Percentiles rank a stretch among this genome's conserved stretches.
These are phyloP conservation scores for Calyptommatus sinebrachiatus DNA, from an alignment of 2,113 vertebrate genomes.

Conservation along the genomic window DNA sequence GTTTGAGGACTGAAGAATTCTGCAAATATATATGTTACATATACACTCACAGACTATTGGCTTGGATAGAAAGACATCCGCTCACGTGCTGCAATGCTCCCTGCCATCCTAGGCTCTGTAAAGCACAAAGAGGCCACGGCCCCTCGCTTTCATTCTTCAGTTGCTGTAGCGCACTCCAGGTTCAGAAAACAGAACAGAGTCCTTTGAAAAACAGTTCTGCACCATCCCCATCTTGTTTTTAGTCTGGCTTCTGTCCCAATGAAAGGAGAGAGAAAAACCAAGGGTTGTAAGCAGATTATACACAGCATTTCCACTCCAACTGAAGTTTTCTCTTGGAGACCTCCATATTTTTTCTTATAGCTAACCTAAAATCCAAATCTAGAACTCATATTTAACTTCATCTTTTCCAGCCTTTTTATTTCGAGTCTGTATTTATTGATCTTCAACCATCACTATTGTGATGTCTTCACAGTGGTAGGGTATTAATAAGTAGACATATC, in stretches of 20 bases:
- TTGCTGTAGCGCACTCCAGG: slow-evolving; percentile 29
- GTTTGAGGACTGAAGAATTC: slow-evolving; percentile 49
- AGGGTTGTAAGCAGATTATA: slow-evolving; percentile 70
- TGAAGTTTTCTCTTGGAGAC: slow-evolving; percentile 64
- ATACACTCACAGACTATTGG: neutral
- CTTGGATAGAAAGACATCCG: slow-evolving; percentile 7
- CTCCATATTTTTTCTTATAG: slow-evolving; percentile 39
- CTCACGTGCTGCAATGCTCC: neutral
- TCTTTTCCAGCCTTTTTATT: slow-evolving; percentile 67
- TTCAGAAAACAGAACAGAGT: slow-evolving; percentile 3
- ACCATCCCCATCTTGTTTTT: slow-evolving; percentile 23
- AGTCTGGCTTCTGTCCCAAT: slow-evolving; percentile 59
- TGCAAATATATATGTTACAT: slow-evolving; percentile 56
- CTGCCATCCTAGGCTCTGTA: slow-evolving; percentile 17
- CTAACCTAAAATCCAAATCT: slow-evolving; percentile 66
- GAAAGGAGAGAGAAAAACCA: slow-evolving; percentile 54
- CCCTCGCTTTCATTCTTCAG: slow-evolving; percentile 25
- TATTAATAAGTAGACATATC: slow-evolving; percentile 67
- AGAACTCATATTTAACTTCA: slow-evolving; percentile 72
- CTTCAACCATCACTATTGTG: slow-evolving; percentile 59
- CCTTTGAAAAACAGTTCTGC: slow-evolving; percentile 46
- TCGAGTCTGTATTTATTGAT: slow-evolving; percentile 75
- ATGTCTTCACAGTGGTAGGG: slow-evolving; percentile 64
- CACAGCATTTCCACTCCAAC: slow-evolving; percentile 61
- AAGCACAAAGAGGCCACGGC: neutral